Base-by-base conservation (phyloP, 2,888 invertebrate species). In the Carabus problematicus region DNA sequence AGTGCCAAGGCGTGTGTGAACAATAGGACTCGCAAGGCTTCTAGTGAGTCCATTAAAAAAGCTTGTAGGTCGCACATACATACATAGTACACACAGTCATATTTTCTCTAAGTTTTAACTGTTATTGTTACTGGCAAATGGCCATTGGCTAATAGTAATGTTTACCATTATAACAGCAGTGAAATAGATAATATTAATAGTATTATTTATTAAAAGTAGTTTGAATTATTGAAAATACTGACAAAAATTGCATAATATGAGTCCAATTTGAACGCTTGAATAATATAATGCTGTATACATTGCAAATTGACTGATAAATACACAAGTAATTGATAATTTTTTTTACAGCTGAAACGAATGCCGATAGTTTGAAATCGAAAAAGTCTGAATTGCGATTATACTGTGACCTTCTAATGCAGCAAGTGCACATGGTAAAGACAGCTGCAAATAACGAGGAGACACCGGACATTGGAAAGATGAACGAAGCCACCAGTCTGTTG, bases 401-500 rank as follows among this genome's bases (percentile, higher is more conserved):
- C 80, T 92, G 92, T 84, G 93, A 93, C 81, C 84, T 93, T 47
- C 83, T 93, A 76, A 92, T 92, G 91, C 93, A 93, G 79, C 93
- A 93, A 82, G 91, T 92, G 1, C 92, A 92, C 83, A 87, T 87
- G 67, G 86, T 91, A 0, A 91, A 90, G 80, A 87, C 87, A 79
- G 88, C 89, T 69, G 86, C 87, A 8, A 85, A 81, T 71, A 79
- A 81, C 71, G 84, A 86, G 72, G 82, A 81, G 74, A 85, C 85
- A 16, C 88, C 88, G 42, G 87, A 89, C 78, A 76, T 87, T 64
- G 83, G 90, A 89, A 88, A 87, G 84, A 84, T 91, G 77, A 86
- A 89, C 76, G 92, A 92, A 80, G 89, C 89, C 3, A 89, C 92
- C 8, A 88, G 88, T 77, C 84, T 92, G 72, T 81, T 93, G 43